Evolutionary conservation across 2,888 invertebrate genomes (phyloP).

Genomic region (Ctena decussata): DNA sequence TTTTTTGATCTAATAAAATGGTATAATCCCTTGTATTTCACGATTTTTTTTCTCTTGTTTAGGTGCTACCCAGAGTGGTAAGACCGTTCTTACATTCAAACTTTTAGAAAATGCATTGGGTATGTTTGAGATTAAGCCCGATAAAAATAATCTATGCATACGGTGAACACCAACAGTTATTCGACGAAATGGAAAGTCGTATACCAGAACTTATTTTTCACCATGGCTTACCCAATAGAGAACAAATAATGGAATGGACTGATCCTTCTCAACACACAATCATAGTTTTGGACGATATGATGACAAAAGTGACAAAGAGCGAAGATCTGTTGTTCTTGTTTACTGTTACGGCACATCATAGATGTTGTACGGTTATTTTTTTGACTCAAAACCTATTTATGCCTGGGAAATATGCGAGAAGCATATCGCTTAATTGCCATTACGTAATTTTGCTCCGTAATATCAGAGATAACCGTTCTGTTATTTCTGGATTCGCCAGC

Average conservation of each 20-base stretch:
- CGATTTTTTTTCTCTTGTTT: too few species aligned
- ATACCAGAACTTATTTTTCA: slow-evolving; percentile 5
- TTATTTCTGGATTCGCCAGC: background rate
- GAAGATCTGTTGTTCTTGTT: slow-evolving; percentile 22
- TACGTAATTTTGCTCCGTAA: slow-evolving; percentile 32
- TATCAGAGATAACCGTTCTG: slow-evolving; percentile 23
- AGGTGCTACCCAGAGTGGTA: slow-evolving; percentile 22
- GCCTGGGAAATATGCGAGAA: slow-evolving; percentile 28
- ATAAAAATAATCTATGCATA: slow-evolving; percentile 20
- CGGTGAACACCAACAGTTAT: slow-evolving; percentile 13
- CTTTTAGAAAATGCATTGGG: background rate
- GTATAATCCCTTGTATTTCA: too few species aligned
- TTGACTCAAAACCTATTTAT: slow-evolving; percentile 34
- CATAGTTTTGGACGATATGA: slow-evolving; percentile 23
- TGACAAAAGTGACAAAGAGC: slow-evolving; percentile 2
- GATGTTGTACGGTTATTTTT: slow-evolving; percentile 18
- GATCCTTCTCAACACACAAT: background rate
- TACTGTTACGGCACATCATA: slow-evolving; percentile 29
- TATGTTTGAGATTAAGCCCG: slow-evolving; percentile 26
- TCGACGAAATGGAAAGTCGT: slow-evolving; percentile 28
- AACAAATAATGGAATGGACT: slow-evolving; percentile 25
- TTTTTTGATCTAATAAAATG: too few species aligned
- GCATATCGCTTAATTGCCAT: slow-evolving; percentile 29
- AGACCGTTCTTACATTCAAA: background rate
- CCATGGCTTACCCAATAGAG: slow-evolving; percentile 24